Evolutionary conservation across 2,888 invertebrate species (phyloP).

Genomic region (Linyphia triangularis): DNA sequence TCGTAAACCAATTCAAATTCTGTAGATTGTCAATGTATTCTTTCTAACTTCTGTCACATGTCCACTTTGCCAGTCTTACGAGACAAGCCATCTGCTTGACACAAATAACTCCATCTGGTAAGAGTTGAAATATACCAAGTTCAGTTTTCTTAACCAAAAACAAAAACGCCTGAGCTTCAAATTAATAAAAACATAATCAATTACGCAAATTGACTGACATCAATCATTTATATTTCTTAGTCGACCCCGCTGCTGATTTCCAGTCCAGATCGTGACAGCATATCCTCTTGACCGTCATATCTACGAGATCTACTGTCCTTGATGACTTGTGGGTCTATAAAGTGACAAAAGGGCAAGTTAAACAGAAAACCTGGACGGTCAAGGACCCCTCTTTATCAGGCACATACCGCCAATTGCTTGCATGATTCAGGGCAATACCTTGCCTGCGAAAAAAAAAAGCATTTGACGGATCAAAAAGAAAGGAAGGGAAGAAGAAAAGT

Average conservation of each 20-base stretch:
- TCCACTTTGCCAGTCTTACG: no score
- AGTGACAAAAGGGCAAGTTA: slow-evolving; percentile 35
- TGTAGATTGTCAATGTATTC: no score
- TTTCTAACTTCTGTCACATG: no score
- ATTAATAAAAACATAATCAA: neutral
- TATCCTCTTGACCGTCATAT: slow-evolving; percentile 17
- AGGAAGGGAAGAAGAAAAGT: slow-evolving; percentile 26
- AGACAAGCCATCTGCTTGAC: no score
- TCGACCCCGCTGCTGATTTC: neutral
- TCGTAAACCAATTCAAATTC: no score
- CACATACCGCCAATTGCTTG: slow-evolving; percentile 12
- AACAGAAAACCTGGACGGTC: slow-evolving; percentile 46
- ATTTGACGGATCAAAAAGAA: slow-evolving; percentile 14
- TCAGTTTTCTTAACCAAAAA: no score
- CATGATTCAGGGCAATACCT: slow-evolving; percentile 14
- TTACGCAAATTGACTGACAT: neutral
- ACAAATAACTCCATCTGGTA: no score
- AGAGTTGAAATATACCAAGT: neutral
- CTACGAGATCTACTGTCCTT: neutral
- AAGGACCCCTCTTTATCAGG: slow-evolving; percentile 43
- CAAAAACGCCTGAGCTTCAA: neutral
- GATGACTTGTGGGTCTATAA: neutral
- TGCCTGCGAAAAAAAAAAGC: neutral
- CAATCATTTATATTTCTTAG: neutral
- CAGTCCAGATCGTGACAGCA: neutral